A percentile compares a stretch with the other conserved stretches of the same genome.
Evolutionary conservation across 1,140 invertebrate species (phyloP).

Genomic region (Euwallacea fornicatus): DNA sequence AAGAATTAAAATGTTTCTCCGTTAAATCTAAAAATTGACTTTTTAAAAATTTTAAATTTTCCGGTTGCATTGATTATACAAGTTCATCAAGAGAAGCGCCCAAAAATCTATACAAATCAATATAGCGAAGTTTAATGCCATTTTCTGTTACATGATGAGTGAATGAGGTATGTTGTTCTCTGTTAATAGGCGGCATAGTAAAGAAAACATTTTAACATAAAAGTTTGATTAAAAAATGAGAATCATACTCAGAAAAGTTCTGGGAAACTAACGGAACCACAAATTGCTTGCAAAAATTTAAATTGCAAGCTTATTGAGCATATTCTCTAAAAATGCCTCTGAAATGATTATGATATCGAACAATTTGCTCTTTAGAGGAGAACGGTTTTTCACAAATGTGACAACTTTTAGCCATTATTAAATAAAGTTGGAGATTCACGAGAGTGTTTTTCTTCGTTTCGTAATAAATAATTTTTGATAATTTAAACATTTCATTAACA

Average conservation of each 20-base stretch:
- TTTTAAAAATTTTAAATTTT: conserved; percentile 11
- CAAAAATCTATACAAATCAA: conserved; percentile 42
- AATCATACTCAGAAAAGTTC: conserved; percentile 38
- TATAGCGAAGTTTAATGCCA: conserved; percentile 34
- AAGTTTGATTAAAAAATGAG: conserved; percentile 37
- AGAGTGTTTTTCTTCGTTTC: conserved; percentile 38
- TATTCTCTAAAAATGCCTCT: too few species aligned
- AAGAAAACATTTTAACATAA: conserved; percentile 27
- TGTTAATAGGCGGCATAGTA: conserved; percentile 37
- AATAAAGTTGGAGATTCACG: conserved; percentile 26
- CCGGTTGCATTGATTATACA: conserved; percentile 19
- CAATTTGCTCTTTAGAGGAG: conserved; percentile 36
- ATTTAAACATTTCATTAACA: conserved; percentile 36
- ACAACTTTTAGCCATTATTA: conserved; percentile 33
- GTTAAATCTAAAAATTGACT: conserved; percentile 11
- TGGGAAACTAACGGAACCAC: conserved; percentile 44
- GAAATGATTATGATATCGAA: conserved; percentile 50
- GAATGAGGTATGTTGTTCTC: conserved; percentile 41
- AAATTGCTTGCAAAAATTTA: conserved; percentile 46
- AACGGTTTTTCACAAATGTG: conserved; percentile 47
- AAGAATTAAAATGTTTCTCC: conserved; percentile 44
- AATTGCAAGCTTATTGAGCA: conserved; percentile 52
- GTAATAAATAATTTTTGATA: conserved; percentile 37
- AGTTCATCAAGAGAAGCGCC: conserved; percentile 34
- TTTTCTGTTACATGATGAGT: conserved; percentile 24